Evolutionary conservation across 23 tunicate species (phyloP), one percentile per base, ranked within the genome.

Genomic region (Aplidium turbinatum): DNA sequence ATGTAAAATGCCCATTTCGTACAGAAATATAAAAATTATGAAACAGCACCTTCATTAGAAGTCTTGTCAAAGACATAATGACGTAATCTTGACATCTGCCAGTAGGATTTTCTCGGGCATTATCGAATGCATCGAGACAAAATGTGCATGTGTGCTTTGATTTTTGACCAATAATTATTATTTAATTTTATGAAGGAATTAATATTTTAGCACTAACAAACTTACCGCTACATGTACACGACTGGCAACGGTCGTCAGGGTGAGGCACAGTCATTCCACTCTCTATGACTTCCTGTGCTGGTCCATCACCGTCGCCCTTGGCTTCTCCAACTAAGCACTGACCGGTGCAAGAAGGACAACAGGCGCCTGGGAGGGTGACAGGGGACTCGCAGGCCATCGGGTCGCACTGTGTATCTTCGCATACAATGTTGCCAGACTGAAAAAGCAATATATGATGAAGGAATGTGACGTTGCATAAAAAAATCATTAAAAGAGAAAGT

Each of bases 161-260:
- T n/a, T n/a, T n/a, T n/a, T n/a, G n/a, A n/a, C n/a, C n/a, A n/a
- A n/a, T n/a, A 42, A 42, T 42, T 16, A 11, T 9, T 0, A 13
- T 29, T 30, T 13, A 23, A 63, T 19, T 13, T 67, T 25, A 40
- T 40, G 67, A 75, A 75, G 28, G 32, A 48, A 2, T 58, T 16
- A 23, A 57, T 57, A 16, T 21, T 19, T 26, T 21, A 22, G 22
- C 16, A 45, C 16, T 28, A 20, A 64, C 0, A 38, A 51, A 27
- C 56, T 69, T 38, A 88, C 96, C 78, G 57, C 72, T 61, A 75
- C 96, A 88, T 1, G 83, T n/a, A 70, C 96, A 88, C 18, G 21
- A 32, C 63, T 53, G 39, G 76, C 96, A 88, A 3, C n/a, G 31
- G 28, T 88, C 82, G 26, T 50, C 38, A 13, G 87, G 96, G 47